These are phyloP conservation scores for Yoshiicerus persimilis DNA, from an alignment of 1,140 invertebrate genomes.

Conservation along the genomic window DNA sequence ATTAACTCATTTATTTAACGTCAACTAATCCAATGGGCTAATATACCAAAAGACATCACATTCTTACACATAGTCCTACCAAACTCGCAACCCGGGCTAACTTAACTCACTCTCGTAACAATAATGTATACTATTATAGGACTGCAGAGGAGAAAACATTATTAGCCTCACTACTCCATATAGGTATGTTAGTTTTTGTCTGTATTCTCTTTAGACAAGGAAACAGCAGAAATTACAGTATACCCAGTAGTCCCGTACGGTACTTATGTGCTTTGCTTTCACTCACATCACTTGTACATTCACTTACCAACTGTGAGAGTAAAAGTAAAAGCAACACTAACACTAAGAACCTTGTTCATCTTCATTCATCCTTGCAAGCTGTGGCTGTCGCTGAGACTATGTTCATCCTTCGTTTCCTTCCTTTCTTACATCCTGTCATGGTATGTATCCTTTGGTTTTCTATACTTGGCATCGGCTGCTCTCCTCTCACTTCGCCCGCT, in stretches of 20 bases:
- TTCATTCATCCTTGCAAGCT: constrained; percentile 13
- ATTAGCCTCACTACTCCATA: not conserved
- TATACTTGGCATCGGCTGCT: not conserved
- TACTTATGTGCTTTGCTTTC: not conserved
- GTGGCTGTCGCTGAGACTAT: not conserved
- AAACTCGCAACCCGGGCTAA: not conserved
- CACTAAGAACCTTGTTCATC: not conserved
- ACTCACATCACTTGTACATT: not conserved
- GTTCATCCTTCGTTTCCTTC: not conserved
- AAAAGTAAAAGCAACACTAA: not conserved
- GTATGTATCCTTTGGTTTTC: not conserved
- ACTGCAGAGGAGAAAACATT: not conserved
- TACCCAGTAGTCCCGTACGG: not conserved
- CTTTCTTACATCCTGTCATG: not conserved
- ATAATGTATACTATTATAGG: not conserved
- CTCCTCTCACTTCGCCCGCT: not conserved
- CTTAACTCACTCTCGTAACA: not conserved
- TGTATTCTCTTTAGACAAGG: not conserved
- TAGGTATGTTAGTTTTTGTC: no score
- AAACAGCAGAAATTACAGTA: not conserved
- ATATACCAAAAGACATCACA: not conserved
- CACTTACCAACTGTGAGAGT: not conserved
- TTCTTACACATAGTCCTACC: not conserved
- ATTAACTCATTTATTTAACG: constrained; percentile 15
- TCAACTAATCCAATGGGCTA: not conserved